Evolutionary conservation across 2,113 vertebrate genomes (phyloP).

Genomic region (Stegastes partitus): DNA sequence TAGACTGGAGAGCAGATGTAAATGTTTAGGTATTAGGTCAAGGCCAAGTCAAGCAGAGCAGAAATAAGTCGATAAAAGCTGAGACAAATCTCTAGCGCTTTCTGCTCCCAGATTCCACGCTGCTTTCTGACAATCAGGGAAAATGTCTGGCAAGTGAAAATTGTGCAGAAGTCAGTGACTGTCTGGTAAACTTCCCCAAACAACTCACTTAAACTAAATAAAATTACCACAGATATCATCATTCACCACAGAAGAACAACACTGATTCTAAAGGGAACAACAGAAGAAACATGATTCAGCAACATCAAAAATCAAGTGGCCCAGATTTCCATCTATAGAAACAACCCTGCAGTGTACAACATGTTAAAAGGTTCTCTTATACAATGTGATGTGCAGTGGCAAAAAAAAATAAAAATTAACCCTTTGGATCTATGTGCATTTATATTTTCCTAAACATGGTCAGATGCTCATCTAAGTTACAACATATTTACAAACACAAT

Average conservation of each 20-base stretch:
- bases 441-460: background rate
- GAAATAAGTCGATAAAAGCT: background rate
- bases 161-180: too few species aligned
- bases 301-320: background rate
- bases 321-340: background rate
- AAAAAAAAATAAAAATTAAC: background rate
- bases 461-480: too few species aligned
- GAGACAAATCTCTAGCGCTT: conserved; percentile 4
- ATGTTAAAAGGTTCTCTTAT: background rate
- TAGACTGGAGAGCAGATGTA: background rate
- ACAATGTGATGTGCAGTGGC: background rate
- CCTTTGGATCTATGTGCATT: background rate
- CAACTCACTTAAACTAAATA: background rate
- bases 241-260: background rate
- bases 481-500: background rate
- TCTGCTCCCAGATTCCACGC: background rate
- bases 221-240: background rate
- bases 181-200: background rate
- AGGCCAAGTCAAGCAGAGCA: conserved; percentile 7
- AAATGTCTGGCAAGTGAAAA: background rate
- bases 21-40: conserved; percentile 6
- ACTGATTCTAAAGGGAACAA: background rate
- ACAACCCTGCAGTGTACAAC: background rate
- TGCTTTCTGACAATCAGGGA: conserved; percentile 16
- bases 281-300: background rate